Evolutionary conservation across 2,113 vertebrate genomes (phyloP).

Genomic region (Syrrhaptes paradoxus): DNA sequence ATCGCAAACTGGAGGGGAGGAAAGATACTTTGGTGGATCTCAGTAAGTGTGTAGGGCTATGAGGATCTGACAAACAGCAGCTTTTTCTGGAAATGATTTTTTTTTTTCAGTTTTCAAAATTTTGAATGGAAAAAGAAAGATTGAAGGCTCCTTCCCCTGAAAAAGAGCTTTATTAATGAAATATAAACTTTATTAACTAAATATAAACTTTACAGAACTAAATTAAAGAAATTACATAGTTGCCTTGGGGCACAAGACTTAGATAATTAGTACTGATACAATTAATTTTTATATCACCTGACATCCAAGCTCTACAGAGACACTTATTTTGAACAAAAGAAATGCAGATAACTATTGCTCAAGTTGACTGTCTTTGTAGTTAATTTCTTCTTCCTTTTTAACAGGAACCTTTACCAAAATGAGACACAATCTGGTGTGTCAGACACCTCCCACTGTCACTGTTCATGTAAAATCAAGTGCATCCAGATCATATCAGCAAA

Average conservation of each 20-base stretch:
- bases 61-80: neutral
- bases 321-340: neutral
- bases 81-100: neutral
- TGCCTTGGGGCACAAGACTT: neutral
- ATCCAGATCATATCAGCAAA: conserved; percentile 74
- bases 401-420: conserved; percentile 72
- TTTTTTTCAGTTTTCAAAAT: neutral
- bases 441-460: conserved; percentile 80
- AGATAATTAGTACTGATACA: neutral
- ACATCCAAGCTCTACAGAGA: neutral
- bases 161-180: neutral
- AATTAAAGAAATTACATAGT: neutral
- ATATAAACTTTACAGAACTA: neutral
- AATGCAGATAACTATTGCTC: neutral
- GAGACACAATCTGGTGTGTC: conserved; percentile 76
- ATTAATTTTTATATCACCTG: neutral
- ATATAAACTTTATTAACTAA: neutral
- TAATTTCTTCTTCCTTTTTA: conserved; percentile 65
- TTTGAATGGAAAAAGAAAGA: neutral
- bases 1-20: neutral
- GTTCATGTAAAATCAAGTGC: conserved; percentile 74
- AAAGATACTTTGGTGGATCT: neutral
- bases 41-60: neutral
- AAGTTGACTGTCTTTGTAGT: neutral
- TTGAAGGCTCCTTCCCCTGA: neutral